These are phyloP conservation scores for Glyptemys insculpta DNA, from an alignment of 2,797 vertebrate genomes.

Conservation along the genomic window DNA sequence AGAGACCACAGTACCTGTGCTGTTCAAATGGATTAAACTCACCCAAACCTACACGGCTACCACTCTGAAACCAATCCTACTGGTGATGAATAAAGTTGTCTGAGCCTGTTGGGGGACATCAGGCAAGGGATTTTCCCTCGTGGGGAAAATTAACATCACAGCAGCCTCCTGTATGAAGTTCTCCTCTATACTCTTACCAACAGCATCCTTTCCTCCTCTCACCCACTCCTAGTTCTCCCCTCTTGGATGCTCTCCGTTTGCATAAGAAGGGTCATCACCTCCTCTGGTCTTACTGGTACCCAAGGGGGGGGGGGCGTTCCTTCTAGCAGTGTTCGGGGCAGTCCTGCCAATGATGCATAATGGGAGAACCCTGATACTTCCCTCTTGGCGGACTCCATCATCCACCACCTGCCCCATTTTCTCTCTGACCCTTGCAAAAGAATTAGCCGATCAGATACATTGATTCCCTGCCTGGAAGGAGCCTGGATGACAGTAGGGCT, in stretches of 20 bases:
- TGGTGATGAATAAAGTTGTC: background rate
- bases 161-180: background rate
- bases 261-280: background rate
- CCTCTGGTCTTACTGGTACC: background rate
- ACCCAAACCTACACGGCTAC: background rate
- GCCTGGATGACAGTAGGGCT: background rate
- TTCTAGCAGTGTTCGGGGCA: background rate
- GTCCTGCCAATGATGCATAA: background rate
- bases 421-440: background rate
- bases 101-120: background rate
- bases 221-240: background rate
- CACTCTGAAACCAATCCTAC: background rate
- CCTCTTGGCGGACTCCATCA: background rate
- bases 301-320: background rate
- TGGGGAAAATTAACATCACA: background rate
- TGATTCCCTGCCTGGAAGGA: background rate
- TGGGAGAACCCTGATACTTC: background rate
- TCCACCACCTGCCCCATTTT: background rate
- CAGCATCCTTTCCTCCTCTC: background rate
- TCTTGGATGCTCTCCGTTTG: background rate
- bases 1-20: background rate
- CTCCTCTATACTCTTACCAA: background rate
- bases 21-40: background rate
- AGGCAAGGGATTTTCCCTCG: background rate
- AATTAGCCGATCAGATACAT: background rate